Conservation (phyloP, 2,888 invertebrate genomes). For the Mycogona germanica region DNA sequence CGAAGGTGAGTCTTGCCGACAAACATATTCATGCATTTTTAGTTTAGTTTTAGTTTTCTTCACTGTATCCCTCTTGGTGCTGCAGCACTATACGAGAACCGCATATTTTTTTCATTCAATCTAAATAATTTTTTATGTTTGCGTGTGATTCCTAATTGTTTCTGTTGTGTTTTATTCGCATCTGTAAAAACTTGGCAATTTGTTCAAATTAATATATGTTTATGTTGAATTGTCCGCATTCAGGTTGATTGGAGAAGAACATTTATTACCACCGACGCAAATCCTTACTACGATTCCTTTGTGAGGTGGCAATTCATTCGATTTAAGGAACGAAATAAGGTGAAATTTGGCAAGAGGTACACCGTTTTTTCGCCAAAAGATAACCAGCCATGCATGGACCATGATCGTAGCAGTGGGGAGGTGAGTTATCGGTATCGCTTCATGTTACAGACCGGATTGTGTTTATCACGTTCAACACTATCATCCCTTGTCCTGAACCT, state of each 20-base stretch:
- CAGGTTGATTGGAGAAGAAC: conserved; percentile 94
- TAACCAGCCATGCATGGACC: conserved; percentile 99
- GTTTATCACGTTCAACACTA: not conserved
- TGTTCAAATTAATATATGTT: too few relatives aligned
- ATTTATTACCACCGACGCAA: conserved; percentile 97
- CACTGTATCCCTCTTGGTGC: conserved; percentile 8
- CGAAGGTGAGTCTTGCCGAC: conserved; percentile 65
- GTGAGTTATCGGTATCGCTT: conserved; percentile 24
- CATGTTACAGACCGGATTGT: not conserved
- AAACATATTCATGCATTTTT: too few relatives aligned
- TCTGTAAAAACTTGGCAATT: too few relatives aligned
- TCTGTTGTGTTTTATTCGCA: too few relatives aligned
- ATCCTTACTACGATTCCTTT: conserved; percentile 96
- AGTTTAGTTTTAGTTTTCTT: too few relatives aligned
- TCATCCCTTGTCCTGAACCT: conserved; percentile 1
- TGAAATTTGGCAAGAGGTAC: conserved; percentile 93
- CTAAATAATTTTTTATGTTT: too few relatives aligned
- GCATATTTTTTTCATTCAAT: not conserved
- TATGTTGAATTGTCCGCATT: too few relatives aligned
- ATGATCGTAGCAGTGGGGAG: conserved; percentile 90
- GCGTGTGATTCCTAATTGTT: too few relatives aligned
- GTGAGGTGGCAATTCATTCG: conserved; percentile 91
- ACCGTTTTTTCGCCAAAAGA: conserved; percentile 94
- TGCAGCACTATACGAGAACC: not conserved
- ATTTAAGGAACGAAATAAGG: conserved; percentile 71